Percentiles rank a stretch among this genome's conserved stretches.
These are phyloP conservation scores for Apistogramma diplotaenia DNA, from an alignment of 2,113 vertebrate genomes.

Conservation along the genomic window DNA sequence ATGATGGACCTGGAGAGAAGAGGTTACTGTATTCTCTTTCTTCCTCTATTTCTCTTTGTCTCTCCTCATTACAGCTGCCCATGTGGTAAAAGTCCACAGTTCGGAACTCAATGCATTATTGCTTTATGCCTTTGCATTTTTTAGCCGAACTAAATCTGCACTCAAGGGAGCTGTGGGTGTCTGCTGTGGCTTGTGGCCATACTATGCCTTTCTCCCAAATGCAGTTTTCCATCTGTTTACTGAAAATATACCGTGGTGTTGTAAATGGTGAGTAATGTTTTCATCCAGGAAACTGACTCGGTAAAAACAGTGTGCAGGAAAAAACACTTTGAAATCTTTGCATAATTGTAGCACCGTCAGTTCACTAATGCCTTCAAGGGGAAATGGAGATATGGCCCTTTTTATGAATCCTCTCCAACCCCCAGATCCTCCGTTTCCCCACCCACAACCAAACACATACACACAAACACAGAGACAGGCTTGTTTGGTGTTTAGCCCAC, in stretches of 20 bases:
- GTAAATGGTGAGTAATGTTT: constrained; percentile 38
- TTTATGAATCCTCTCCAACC: background rate
- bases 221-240: constrained; percentile 35
- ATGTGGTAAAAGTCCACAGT: background rate
- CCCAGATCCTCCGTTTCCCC: background rate
- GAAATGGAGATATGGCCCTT: background rate
- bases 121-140: constrained; percentile 4
- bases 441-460: background rate
- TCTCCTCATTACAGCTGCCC: constrained; percentile 5
- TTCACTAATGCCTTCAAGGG: constrained; percentile 12
- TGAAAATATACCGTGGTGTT: constrained; percentile 29
- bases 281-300: constrained; percentile 27
- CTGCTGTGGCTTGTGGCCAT: background rate
- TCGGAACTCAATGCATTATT: background rate
- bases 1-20: background rate
- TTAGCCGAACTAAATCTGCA: constrained; percentile 4
- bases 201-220: background rate
- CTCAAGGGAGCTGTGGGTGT: constrained; percentile 5
- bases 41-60: background rate
- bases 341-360: constrained; percentile 18
- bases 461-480: background rate
- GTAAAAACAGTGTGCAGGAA: constrained; percentile 25
- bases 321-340: constrained; percentile 1
- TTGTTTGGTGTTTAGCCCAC: constrained; percentile 4
- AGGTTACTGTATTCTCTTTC: background rate